Base-by-base conservation (phyloP, 2,797 vertebrate genomes). In the Hyperoplus lanceolatus region DNA sequence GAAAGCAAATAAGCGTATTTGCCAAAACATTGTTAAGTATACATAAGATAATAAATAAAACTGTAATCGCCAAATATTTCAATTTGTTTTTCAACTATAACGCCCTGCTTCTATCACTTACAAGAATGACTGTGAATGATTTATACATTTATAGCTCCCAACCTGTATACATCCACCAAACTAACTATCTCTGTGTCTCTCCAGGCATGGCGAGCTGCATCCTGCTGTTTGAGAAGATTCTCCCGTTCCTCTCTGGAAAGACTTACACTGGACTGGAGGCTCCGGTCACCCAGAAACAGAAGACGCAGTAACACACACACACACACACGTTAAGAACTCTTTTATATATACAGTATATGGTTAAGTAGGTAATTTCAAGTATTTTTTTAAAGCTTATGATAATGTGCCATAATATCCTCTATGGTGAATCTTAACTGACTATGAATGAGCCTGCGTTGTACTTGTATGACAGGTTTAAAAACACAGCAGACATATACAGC, bases 131-230 rank as follows among this genome's bases (percentile, higher is more conserved):
- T 21, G 21, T 21, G 21, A 48, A 42, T 43, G 8, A 49, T 29
- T 61, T 16, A 6, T 5, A 16, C 36, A 38, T 8, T 7, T n/a
- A 54, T 54, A 10, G 21, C 3, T 54, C 51, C 18, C 18, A 21
- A 4, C 14, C 14, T 49, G 46, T 4, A 4, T 11, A 15, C 1
- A 5, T 39, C 3, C n/a, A 10, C 3, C 42, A 53, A 12, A 61
- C 6, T 75, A 5, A 67, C 57, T 0, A 11, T 2, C 46, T 51
- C 6, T 75, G 55, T 77, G 64, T 75, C 15, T 45, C 57, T n/a
- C 57, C 82, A 95, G 94, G 95, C 0, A 45, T 90, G 85, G 56
- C 77, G 29, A 85, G 92, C 89, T 94, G 93, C 73, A 70, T 94
- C 57, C 80, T 95, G 50, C 90, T 95, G 57, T 85, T 94, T 49